Evolutionary conservation across 2,888 invertebrate species (phyloP).

Genomic region (Dryocosmus kuriphilus): DNA sequence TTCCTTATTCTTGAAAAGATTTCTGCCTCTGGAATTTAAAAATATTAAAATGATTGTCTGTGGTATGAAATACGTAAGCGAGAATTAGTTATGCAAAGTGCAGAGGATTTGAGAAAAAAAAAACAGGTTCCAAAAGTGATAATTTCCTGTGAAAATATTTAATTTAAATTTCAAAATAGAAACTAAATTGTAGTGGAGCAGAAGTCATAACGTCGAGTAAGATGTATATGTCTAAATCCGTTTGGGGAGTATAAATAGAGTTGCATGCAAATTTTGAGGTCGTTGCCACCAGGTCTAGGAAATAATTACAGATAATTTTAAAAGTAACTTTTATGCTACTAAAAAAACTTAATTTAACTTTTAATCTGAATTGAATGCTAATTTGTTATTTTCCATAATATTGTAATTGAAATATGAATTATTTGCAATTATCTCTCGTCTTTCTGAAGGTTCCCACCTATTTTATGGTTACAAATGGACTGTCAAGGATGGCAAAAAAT

Average conservation of each 20-base stretch:
- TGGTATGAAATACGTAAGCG: no score
- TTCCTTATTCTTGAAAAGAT: neutral
- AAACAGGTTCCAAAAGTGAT: neutral
- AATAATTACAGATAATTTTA: neutral
- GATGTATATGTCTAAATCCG: neutral
- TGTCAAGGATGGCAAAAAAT: neutral
- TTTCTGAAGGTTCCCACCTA: neutral
- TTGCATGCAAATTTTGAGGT: constrained; percentile 12
- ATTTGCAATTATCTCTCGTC: neutral
- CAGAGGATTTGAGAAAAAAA: neutral
- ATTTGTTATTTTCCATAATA: no score
- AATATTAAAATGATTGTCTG: no score
- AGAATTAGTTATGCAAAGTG: neutral
- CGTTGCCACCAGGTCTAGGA: neutral
- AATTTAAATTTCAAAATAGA: neutral
- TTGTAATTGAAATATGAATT: neutral
- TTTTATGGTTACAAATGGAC: neutral
- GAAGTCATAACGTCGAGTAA: neutral
- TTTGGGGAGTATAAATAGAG: neutral
- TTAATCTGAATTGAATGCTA: no score
- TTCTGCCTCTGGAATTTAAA: neutral
- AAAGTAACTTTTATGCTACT: neutral
- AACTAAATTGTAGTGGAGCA: neutral
- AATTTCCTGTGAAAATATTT: neutral
- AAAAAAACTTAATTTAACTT: no score